These are phyloP conservation scores for Proteles cristata DNA, from an alignment of 2,113 vertebrate species.

Conservation along the genomic window DNA sequence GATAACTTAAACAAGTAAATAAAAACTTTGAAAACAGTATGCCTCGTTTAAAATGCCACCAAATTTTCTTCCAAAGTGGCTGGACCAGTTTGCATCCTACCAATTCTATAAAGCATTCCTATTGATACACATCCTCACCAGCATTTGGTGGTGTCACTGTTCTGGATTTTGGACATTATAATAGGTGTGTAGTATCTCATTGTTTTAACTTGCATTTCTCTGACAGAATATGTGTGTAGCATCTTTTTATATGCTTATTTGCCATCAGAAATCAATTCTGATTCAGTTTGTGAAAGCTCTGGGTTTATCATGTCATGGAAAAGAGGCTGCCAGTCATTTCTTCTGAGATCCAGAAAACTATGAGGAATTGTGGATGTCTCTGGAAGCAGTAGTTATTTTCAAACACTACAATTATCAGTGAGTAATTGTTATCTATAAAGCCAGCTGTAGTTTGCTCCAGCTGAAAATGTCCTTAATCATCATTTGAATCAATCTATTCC, in stretches of 20 bases:
- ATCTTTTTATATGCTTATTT: not conserved
- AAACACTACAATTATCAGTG: not conserved
- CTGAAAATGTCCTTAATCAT: not conserved
- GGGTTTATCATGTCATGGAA: not conserved
- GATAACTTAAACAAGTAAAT: too few species aligned
- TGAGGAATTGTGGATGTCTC: not conserved
- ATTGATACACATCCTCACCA: not conserved
- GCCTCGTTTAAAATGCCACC: not conserved
- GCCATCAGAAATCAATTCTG: not conserved
- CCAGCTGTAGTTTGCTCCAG: not conserved
- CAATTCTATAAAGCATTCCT: not conserved
- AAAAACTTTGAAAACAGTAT: not conserved
- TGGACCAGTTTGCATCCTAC: not conserved
- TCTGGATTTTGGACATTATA: not conserved
- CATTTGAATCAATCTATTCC: not conserved
- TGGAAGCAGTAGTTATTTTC: not conserved
- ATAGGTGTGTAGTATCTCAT: not conserved
- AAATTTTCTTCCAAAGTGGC: not conserved
- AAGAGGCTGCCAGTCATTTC: not conserved
- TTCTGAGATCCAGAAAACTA: not conserved
- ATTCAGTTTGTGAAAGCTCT: not conserved
- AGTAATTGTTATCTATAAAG: slow-evolving; percentile 27
- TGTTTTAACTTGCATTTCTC: not conserved
- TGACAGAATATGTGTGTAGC: not conserved
- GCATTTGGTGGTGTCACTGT: not conserved